phyloP scores from a whole-genome alignment of 1,140 invertebrate species.

The Capitella teleta region DNA sequence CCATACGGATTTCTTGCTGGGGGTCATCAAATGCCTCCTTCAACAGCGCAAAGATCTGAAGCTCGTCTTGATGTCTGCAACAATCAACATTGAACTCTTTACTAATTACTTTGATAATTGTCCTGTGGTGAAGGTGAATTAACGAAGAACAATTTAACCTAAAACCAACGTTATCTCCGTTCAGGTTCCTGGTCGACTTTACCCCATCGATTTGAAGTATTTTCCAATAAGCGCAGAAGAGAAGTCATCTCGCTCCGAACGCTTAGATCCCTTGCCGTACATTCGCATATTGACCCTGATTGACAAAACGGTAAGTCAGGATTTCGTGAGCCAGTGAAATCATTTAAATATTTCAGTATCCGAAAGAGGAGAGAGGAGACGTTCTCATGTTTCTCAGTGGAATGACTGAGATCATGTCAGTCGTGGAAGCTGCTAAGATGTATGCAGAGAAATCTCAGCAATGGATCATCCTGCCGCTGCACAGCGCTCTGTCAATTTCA shows the following conservation, averaged over 20 bases:
- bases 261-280: conserved; percentile 82
- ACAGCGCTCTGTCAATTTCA: conserved; percentile 79
- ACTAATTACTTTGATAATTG: conserved; percentile 78
- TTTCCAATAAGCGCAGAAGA: conserved; percentile 56
- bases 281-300: conserved; percentile 83
- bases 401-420: conserved; percentile 81
- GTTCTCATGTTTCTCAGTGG: conserved; percentile 93
- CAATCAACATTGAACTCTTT: conserved; percentile 92
- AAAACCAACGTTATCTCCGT: too few species aligned
- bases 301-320: conserved; percentile 55
- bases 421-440: conserved; percentile 74
- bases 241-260: conserved; percentile 47
- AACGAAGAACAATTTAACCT: too few species aligned
- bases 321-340: not conserved
- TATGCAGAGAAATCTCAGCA: conserved; percentile 68
- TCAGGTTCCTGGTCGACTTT: conserved; percentile 78
- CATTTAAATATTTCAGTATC: not conserved
- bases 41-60: conserved; percentile 70
- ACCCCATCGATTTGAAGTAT: conserved; percentile 82
- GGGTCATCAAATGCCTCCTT: conserved; percentile 80
- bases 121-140: conserved; percentile 63
- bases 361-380: conserved; percentile 70
- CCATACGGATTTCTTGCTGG: conserved; percentile 87
- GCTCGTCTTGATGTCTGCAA: conserved; percentile 95
- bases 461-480: conserved; percentile 92